These are phyloP conservation scores for Acanthopleura granulata DNA, from an alignment of 2,888 invertebrate species.

Conservation along the genomic window DNA sequence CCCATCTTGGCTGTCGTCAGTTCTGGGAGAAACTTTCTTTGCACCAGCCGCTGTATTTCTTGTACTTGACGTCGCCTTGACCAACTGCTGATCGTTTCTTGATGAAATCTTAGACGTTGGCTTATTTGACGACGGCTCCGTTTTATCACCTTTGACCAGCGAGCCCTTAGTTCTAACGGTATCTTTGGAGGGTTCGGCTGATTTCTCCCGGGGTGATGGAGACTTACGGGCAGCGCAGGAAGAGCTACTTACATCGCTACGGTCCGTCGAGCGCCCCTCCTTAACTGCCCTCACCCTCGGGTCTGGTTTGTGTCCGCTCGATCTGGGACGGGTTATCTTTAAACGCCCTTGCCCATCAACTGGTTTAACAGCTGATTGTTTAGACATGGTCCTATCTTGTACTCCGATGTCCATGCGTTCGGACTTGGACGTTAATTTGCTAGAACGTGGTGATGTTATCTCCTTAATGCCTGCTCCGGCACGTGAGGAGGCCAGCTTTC, in stretches of 20 bases:
- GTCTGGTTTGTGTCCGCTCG: background rate
- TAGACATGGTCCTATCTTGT: background rate
- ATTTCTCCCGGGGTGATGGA: background rate
- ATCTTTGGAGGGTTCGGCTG: background rate
- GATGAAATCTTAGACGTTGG: constrained; percentile 11
- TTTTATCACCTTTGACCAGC: constrained; percentile 2
- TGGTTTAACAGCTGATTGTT: constrained; percentile 1
- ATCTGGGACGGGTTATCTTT: constrained; percentile 3
- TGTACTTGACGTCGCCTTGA: background rate
- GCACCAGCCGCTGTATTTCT: background rate
- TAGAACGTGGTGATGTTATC: background rate
- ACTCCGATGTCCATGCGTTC: background rate
- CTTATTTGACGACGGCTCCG: background rate
- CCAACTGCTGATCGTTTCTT: background rate
- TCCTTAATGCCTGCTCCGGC: background rate
- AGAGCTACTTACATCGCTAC: constrained; percentile 4
- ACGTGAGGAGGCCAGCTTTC: background rate
- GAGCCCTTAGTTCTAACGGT: background rate
- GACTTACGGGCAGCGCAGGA: background rate
- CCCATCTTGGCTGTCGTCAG: background rate
- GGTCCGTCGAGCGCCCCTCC: background rate
- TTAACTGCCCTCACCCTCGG: background rate
- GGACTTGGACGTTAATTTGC: background rate
- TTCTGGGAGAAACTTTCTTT: background rate
- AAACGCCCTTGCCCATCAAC: background rate